Base-by-base conservation (phyloP, 2,888 invertebrate species). In the Dryobota labecula region DNA sequence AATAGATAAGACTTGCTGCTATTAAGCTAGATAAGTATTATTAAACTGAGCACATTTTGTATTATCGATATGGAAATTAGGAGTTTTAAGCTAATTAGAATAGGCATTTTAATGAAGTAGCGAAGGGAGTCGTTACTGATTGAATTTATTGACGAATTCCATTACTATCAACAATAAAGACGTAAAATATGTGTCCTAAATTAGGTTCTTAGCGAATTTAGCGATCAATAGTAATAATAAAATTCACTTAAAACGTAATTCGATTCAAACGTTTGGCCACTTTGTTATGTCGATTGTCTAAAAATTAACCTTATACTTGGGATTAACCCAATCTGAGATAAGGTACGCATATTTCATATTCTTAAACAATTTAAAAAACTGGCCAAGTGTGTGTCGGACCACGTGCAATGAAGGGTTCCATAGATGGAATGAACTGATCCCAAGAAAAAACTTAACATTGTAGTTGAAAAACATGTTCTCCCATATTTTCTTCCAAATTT, bases 1-100 rank as follows among this genome's bases (percentile, higher is more conserved):
- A 56, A 71, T 73, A 66, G 64, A 69, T 73, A 66, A 57, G 60
- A 56, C 8, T 20, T 8, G n/a, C 36, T 45, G 41, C 45, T 41
- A 27, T 80, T 58, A 30, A 68, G 24, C 27, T 63, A 49, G 36
- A 43, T 77, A 76, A 30, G 47, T 70, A 65, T 61, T 54, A 65
- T 57, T 53, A 62, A 53, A 24, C n/a, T 41, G 24, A n/a, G 27
- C 9, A 18, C 7, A 36, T 54, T 63, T 63, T 13, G n/a, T 57
- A 24, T n/a, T 18, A 47, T 47, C 6, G 15, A 70, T 33, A 33
- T 51, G 9, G 30, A 38, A 60, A 51, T 70, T 8, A 24, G 13
- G 24, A 30, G 13, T 49, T n/a, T 51, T 53, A 24, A 49, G 20
- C 3, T 47, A 63, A 76, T 58, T 70, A 36, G 4, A 58, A 51